These are phyloP conservation scores for Baccha elongata DNA, from an alignment of 2,888 invertebrate species.

Conservation along the genomic window DNA sequence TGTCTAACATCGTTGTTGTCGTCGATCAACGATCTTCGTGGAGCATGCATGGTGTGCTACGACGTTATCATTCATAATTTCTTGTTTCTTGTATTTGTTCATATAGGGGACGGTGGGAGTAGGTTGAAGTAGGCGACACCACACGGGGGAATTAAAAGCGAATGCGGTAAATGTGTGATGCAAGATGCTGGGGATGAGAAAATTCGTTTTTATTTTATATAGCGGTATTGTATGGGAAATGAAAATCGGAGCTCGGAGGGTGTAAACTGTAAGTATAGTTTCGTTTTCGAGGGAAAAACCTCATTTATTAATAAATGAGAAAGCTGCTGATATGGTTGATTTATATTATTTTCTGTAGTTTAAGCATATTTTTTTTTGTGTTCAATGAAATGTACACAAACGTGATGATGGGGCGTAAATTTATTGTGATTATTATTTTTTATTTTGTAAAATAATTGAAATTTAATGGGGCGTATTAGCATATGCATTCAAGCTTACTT, in stretches of 20 bases:
- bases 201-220: conserved; percentile 57
- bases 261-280: too few relatives aligned
- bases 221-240: conserved; percentile 10
- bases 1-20: conserved; percentile 44
- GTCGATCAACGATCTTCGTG: conserved; percentile 23
- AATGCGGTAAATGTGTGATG: conserved; percentile 59
- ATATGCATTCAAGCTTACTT: conserved; percentile 3
- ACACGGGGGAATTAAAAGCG: conserved; percentile 31
- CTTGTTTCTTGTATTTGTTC: conserved; percentile 37
- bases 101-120: conserved; percentile 32
- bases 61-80: conserved; percentile 72
- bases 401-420: conserved; percentile 45
- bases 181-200: conserved; percentile 69
- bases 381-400: not conserved
- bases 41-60: conserved; percentile 21
- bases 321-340: conserved; percentile 30
- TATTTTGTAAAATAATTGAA: conserved; percentile 31
- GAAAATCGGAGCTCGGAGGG: conserved; percentile 12
- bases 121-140: conserved; percentile 7
- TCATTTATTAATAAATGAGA: conserved; percentile 36
- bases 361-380: not conserved
- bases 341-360: conserved; percentile 17
- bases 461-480: conserved; percentile 51
- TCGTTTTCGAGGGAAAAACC: conserved; percentile 42
- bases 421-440: conserved; percentile 19